Evolutionary conservation across 92 coral and sea anemone species (phyloP).

Genomic region (Palythoa heliodiscus): DNA sequence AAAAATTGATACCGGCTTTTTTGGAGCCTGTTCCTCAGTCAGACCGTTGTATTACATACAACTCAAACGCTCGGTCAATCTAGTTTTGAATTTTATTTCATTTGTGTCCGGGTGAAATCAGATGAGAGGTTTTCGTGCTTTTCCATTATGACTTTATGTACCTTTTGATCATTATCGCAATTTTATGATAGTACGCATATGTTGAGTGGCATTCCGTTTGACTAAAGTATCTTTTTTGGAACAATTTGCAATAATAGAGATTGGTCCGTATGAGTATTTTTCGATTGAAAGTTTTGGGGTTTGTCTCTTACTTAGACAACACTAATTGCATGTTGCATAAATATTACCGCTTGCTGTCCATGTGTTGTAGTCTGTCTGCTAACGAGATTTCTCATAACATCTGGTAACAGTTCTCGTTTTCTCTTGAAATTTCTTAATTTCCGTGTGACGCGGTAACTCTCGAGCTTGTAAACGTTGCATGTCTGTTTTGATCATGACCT

Average conservation of each 20-base stretch:
- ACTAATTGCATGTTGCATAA: not conserved
- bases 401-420: not conserved
- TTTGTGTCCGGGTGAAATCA: not conserved
- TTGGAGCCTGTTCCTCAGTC: too few species aligned
- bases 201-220: not conserved
- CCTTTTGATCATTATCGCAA: not conserved
- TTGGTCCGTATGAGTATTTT: not conserved
- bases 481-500: not conserved
- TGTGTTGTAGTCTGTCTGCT: not conserved
- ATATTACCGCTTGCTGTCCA: not conserved
- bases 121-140: not conserved
- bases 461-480: not conserved
- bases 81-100: not conserved
- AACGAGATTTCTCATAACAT: not conserved
- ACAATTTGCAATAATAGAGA: not conserved
- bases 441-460: not conserved
- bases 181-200: not conserved
- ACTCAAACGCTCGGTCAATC: not conserved
- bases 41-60: too few species aligned
- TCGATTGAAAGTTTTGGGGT: not conserved
- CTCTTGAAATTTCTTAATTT: not conserved
- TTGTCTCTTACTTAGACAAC: not conserved
- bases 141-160: not conserved
- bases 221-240: not conserved
- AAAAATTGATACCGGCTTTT: too few species aligned